A percentile compares a stretch with the other conserved stretches of the same genome.
Evolutionary conservation across 2,113 vertebrate species (phyloP).

Genomic region (Amblyopsis rosae): DNA sequence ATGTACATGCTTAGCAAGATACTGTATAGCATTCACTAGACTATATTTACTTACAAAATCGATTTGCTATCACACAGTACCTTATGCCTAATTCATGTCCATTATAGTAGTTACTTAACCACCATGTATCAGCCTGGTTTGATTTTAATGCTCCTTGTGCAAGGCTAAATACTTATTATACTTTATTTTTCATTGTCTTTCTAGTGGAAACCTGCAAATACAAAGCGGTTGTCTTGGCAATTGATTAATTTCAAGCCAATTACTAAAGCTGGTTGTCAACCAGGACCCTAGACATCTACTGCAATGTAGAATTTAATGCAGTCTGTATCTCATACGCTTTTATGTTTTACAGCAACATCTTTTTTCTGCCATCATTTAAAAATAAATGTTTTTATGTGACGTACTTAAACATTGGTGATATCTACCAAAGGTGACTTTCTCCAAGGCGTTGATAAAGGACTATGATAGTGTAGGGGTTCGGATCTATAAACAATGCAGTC

Average conservation of each 20-base stretch:
- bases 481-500: slow-evolving; percentile 37
- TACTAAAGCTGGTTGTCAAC: too few relatives aligned
- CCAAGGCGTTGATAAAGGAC: slow-evolving; percentile 44
- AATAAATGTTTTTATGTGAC: slow-evolving; percentile 37
- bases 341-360: not conserved
- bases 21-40: not conserved
- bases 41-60: not conserved
- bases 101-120: not conserved
- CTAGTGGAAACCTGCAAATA: not conserved
- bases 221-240: slow-evolving; percentile 29
- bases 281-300: too few relatives aligned
- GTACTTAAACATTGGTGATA: slow-evolving; percentile 22
- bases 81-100: not conserved
- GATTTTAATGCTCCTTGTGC: slow-evolving; percentile 18
- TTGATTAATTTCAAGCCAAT: slow-evolving; percentile 55
- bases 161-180: not conserved
- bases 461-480: slow-evolving; percentile 30
- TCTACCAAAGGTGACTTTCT: slow-evolving; percentile 51
- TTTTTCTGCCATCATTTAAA: slow-evolving; percentile 5
- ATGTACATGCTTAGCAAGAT: not conserved
- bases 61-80: not conserved
- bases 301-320: too few relatives aligned
- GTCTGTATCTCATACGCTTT: too few relatives aligned
- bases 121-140: not conserved
- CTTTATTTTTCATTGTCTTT: not conserved